A percentile compares a stretch with the other conserved stretches of the same genome.
Evolutionary conservation across 2,797 vertebrate genomes (phyloP).

Genomic region (Pithecia hirsuta): DNA sequence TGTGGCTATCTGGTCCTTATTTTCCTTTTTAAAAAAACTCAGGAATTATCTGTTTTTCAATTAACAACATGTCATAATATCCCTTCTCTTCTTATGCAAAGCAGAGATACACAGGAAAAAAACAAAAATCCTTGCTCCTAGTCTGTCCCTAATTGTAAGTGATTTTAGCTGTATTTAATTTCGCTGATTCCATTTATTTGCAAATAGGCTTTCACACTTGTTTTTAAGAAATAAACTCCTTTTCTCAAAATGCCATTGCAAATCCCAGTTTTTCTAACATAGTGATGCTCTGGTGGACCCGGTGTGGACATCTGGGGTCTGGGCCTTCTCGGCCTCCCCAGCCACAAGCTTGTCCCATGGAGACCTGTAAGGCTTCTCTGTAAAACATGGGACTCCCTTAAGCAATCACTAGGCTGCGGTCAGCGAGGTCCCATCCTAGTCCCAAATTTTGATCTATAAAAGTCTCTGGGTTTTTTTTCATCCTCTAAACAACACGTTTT

Average conservation of each 20-base stretch:
- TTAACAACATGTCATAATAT: accelerated
- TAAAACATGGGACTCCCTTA: accelerated
- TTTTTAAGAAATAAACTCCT: not conserved
- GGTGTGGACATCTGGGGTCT: accelerated
- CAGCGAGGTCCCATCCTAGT: not conserved
- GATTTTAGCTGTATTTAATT: not conserved
- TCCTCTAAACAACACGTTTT: not conserved
- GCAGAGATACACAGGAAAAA: not conserved
- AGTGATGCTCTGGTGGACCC: not conserved
- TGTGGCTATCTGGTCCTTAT: no score
- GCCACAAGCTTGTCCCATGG: accelerated
- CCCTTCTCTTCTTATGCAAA: no score
- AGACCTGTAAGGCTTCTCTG: not conserved
- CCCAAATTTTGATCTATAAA: not conserved
- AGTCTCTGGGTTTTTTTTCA: not conserved
- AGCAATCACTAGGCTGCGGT: not conserved
- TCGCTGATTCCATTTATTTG: not conserved
- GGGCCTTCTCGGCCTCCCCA: accelerated
- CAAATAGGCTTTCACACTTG: not conserved
- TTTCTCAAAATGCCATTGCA: not conserved
- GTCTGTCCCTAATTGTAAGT: accelerated
- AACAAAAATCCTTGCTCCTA: not conserved
- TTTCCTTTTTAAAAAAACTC: not conserved
- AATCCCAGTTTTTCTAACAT: not conserved
- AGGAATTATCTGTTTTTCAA: not conserved